Evolutionary conservation across 2,113 vertebrate species (phyloP).

Genomic region (Lamprologus ornatipinnis): DNA sequence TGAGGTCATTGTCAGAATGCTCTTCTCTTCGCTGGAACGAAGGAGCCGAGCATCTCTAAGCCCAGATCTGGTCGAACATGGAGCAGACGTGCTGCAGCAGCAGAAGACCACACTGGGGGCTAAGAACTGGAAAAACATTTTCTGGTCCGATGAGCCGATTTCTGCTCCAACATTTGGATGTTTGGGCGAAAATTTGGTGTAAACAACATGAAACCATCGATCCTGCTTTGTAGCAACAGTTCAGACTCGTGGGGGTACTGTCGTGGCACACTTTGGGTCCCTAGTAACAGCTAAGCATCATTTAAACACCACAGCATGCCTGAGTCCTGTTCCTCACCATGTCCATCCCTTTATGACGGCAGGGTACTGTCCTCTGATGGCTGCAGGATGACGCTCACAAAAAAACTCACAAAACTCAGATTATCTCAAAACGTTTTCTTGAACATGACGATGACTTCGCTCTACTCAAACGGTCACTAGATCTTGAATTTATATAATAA

Average conservation of each 20-base stretch:
- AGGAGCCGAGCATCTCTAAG: background rate
- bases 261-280: background rate
- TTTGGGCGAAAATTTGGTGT: accelerated
- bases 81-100: accelerated
- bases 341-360: accelerated
- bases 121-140: background rate
- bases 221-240: background rate
- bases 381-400: accelerated
- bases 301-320: background rate
- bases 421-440: accelerated
- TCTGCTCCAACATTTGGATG: background rate
- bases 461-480: background rate
- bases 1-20: background rate
- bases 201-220: accelerated
- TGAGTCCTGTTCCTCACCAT: background rate
- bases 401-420: background rate
- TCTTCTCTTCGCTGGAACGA: accelerated
- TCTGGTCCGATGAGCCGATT: background rate
- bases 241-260: background rate
- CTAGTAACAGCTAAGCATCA: background rate
- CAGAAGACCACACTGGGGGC: background rate
- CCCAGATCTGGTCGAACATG: background rate
- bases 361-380: background rate
- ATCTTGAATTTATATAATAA: accelerated
- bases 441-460: background rate